Base-by-base conservation (phyloP, 30 jellyfish, hydroid and myxozoan genomes). In the Haliclystus octoradiatus region DNA sequence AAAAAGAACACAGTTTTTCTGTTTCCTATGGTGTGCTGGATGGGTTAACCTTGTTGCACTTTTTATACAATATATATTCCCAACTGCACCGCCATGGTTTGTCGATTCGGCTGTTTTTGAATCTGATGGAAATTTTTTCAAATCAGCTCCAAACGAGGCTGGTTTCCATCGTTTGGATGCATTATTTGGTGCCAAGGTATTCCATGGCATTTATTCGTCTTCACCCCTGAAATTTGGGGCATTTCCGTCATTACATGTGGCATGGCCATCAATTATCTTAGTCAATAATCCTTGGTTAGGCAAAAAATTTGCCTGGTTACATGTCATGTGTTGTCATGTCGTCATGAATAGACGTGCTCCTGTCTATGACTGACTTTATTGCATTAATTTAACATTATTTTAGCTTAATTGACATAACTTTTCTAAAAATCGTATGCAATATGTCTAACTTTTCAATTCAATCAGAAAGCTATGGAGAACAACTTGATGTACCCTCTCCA, bases 21-120 rank as follows among this genome's bases (percentile, higher is more conserved):
- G 88, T 19, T 88, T 88, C 50, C 93, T 84, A 1, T 88, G 97
- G 97, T 88, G 97, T 80, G 98, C 95, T 26, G 98, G 98, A 2
- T 89, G 95, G 95, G 95, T 82, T 29, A 89, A 81, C 46, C 65
- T 89, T 1, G 73, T 85, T 50, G 93, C 95, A 7, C 64, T 89
- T 22, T 46, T 76, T 7, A 50, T 89, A 14, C 98, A 89, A 47
- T 89, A 73, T 63, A 31, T 89, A 33, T 81, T 81, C 70, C 98
- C 98, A 26, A 82, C 95, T 40, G 98, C 98, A 0, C 98, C 98
- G 15, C 98, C 98, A 15, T 89, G 98, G 98, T 89, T 83, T 51
- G 98, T 89, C n/a, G 98, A 89, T 69, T 77, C 92, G 74, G 97
- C 89, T 32, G 97, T 88, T 14, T 88, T 74, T 75, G 94, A 84